These are phyloP conservation scores for Myopa testacea DNA, from an alignment of 2,888 invertebrate species.

Conservation along the genomic window DNA sequence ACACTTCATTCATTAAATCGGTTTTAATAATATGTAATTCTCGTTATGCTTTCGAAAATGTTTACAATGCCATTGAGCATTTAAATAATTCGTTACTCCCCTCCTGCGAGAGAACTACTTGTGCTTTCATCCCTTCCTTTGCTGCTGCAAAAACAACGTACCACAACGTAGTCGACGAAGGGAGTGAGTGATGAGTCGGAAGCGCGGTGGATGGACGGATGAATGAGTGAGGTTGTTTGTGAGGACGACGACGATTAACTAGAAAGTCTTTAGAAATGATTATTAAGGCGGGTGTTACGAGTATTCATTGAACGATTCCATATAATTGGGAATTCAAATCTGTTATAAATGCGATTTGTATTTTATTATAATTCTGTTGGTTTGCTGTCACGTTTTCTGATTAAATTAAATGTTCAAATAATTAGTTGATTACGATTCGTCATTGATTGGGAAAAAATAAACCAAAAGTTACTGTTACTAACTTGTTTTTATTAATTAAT, in stretches of 20 bases:
- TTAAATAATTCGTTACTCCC: not conserved
- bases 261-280: not conserved
- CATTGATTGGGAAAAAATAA: no score
- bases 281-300: not conserved
- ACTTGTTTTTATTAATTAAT: no score
- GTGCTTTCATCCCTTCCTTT: constrained; percentile 41
- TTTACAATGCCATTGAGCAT: constrained; percentile 13
- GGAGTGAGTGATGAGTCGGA: not conserved
- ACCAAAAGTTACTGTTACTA: no score
- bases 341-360: no score
- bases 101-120: not conserved
- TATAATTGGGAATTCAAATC: no score
- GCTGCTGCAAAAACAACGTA: constrained; percentile 42
- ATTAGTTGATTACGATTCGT: no score
- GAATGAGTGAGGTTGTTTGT: not conserved
- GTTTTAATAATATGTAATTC: not conserved
- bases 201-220: not conserved
- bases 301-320: no score
- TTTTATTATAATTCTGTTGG: no score
- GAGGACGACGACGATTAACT: not conserved
- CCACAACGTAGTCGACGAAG: not conserved
- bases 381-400: no score
- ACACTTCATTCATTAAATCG: not conserved
- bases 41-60: not conserved
- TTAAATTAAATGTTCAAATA: no score